A percentile compares a stretch with the other conserved stretches of the same genome.
These are phyloP conservation scores for Eutrigla gurnardus DNA, from an alignment of 2,797 vertebrate species.

Conservation along the genomic window DNA sequence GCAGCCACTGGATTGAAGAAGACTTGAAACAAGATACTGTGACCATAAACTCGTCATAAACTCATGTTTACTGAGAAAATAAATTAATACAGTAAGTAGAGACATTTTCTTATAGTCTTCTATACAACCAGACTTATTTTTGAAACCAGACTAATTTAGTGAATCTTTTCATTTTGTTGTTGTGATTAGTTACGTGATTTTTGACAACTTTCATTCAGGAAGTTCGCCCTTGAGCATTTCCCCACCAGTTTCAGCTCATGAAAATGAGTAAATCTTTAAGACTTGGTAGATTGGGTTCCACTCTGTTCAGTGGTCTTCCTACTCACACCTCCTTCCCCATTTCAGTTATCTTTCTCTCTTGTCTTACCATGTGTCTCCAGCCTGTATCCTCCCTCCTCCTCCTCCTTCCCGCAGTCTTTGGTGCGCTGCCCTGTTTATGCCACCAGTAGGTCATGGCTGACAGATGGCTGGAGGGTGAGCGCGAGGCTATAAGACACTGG, in stretches of 20 bases:
- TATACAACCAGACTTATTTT: too few species aligned
- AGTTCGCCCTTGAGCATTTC: neutral
- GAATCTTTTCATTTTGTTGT: neutral
- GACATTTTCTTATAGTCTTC: too few species aligned
- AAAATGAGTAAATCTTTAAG: slow-evolving; percentile 36
- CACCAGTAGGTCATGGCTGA: slow-evolving; percentile 61
- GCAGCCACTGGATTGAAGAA: too few species aligned
- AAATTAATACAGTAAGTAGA: too few species aligned
- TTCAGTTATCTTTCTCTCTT: slow-evolving; percentile 17
- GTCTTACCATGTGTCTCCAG: neutral
- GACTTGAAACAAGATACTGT: too few species aligned
- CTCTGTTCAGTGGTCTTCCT: slow-evolving; percentile 8
- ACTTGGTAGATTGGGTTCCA: slow-evolving; percentile 51
- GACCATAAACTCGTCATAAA: too few species aligned
- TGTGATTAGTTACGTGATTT: neutral
- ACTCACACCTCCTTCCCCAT: slow-evolving; percentile 7
- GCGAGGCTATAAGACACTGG: slow-evolving; percentile 47
- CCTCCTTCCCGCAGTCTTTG: slow-evolving; percentile 33
- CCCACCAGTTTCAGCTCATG: slow-evolving; percentile 27
- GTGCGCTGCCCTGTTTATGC: slow-evolving; percentile 48
- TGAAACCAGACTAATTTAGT: too few species aligned
- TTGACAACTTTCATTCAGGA: neutral
- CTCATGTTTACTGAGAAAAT: too few species aligned
- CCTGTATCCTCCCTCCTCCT: neutral
- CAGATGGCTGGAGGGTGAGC: slow-evolving; percentile 57